Percentiles rank a stretch among this genome's conserved stretches.
phyloP scores from a whole-genome alignment of 2,113 vertebrate genomes.

The Archocentrus centrarchus region DNA sequence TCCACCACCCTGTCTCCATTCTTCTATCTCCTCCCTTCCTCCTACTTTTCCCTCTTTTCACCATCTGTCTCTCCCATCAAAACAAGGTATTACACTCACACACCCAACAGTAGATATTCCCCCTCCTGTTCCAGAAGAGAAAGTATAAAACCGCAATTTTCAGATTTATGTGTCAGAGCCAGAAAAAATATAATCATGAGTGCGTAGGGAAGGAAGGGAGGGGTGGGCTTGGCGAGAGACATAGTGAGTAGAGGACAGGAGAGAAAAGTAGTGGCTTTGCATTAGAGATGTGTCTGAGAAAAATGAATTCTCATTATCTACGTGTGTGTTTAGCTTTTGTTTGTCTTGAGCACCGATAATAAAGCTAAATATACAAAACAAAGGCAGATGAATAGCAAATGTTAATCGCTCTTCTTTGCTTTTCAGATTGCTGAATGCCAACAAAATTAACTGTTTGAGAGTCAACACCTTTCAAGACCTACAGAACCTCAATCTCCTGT shows the following conservation, averaged over 20 bases:
- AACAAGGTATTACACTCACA: slow-evolving; percentile 55
- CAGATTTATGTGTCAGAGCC: slow-evolving; percentile 50
- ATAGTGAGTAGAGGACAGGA: not conserved
- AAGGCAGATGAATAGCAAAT: slow-evolving; percentile 1
- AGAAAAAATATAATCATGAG: slow-evolving; percentile 42
- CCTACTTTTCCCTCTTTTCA: not conserved
- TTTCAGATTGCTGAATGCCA: slow-evolving; percentile 95
- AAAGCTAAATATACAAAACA: not conserved
- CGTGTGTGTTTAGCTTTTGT: not conserved
- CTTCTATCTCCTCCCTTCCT: slow-evolving; percentile 21
- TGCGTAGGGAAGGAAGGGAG: not conserved
- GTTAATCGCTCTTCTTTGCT: slow-evolving; percentile 46
- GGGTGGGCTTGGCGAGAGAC: slow-evolving; percentile 10
- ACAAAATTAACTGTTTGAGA: slow-evolving; percentile 98
- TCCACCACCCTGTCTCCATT: slow-evolving; percentile 32
- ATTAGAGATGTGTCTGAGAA: not conserved
- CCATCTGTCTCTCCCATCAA: slow-evolving; percentile 50
- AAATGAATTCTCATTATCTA: slow-evolving; percentile 32
- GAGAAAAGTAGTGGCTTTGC: slow-evolving; percentile 9
- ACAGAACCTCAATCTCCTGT: slow-evolving; percentile 96
- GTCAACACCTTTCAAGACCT: slow-evolving; percentile 98
- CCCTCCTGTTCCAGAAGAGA: slow-evolving; percentile 29
- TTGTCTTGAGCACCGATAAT: slow-evolving; percentile 5
- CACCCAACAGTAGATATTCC: slow-evolving; percentile 12
- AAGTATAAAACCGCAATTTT: slow-evolving; percentile 48